Base-by-base conservation (phyloP, 2,113 vertebrate genomes). In the Chaetura pelagica region DNA sequence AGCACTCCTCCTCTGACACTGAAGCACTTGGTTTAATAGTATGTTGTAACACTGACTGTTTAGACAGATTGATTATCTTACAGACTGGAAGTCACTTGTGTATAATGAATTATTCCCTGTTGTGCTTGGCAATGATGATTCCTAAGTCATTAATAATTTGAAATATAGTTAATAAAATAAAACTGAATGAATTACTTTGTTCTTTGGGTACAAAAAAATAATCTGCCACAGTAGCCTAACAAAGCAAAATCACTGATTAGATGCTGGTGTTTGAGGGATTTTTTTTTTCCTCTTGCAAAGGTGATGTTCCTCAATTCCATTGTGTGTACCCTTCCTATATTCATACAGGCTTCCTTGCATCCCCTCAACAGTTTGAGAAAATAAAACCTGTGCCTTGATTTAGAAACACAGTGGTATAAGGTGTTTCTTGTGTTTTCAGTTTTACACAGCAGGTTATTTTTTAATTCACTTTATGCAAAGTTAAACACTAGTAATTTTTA, bases 31-130 rank as follows among this genome's bases (percentile, higher is more conserved):
- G 18, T 55, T 86, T 68, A 84, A 48, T 57, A 40, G 9, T 79
- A 4, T 34, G 16, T 76, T 76, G 42, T 73, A 61, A 71, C 38
- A 44, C 46, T 2, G 6, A 21, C 49, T 82, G 0, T 89, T 93
- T 69, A 34, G 74, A 32, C 66, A 84, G 54, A n/a, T 52, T 84
- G 58, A 8, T 83, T 11, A 3, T 67, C 32, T 42, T 87, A 9
- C 48, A 42, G 55, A 59, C 22, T 79, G 40, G 29, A 69, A 92
- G 87, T 78, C 59, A 75, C 76, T 77, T 84, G 49, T 49, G 34
- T 40, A 18, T 81, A 89, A 86, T 83, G 52, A 91, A 91, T 85
- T 76, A 32, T 89, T 94, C 59, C 63, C 10, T 77, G 92, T 92
- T 3, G 2, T 84, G 29, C 38, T 77, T 91, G 71, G 32, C 77